A percentile compares a stretch with the other conserved stretches of the same genome.
phyloP scores from a whole-genome alignment of 2,113 vertebrate genomes.

The Baryphthengus martii region DNA sequence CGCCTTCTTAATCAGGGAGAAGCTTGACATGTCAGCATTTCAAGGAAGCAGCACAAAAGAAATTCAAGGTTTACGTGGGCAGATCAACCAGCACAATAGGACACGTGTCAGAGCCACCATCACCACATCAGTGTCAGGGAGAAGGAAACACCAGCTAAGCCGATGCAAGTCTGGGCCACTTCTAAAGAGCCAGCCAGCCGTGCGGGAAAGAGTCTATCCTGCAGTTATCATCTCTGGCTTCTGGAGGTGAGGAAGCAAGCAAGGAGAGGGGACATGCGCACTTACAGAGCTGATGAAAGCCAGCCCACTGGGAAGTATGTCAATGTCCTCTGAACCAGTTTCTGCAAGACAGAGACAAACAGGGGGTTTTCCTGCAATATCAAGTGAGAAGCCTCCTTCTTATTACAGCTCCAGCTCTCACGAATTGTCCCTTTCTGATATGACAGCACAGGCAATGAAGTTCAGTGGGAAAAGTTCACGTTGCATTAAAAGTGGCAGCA shows the following conservation, averaged over 20 bases:
- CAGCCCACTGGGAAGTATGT: conserved; percentile 78
- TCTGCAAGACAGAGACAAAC: conserved; percentile 64
- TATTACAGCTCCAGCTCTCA: not conserved
- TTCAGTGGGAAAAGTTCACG: fast-evolving
- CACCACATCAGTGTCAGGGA: not conserved
- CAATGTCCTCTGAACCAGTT: conserved; percentile 79
- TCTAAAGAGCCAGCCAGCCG: not conserved
- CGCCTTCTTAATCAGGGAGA: not conserved
- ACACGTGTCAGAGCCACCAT: not conserved
- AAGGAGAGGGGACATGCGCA: not conserved
- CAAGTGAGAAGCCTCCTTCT: not conserved
- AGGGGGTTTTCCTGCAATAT: not conserved
- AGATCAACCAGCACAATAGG: not conserved
- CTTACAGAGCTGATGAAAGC: conserved; percentile 81
- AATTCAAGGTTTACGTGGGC: fast-evolving
- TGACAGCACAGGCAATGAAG: fast-evolving
- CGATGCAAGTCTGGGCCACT: not conserved
- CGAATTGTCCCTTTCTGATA: not conserved
- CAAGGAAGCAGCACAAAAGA: not conserved
- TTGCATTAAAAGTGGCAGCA: not conserved
- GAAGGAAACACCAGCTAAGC: not conserved
- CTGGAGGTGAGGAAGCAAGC: not conserved
- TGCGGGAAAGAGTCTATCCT: not conserved
- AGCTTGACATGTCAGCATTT: not conserved
- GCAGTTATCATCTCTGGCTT: not conserved